Evolutionary conservation across 1,140 invertebrate genomes (phyloP).

Genomic region (Hesperophylax magnus): DNA sequence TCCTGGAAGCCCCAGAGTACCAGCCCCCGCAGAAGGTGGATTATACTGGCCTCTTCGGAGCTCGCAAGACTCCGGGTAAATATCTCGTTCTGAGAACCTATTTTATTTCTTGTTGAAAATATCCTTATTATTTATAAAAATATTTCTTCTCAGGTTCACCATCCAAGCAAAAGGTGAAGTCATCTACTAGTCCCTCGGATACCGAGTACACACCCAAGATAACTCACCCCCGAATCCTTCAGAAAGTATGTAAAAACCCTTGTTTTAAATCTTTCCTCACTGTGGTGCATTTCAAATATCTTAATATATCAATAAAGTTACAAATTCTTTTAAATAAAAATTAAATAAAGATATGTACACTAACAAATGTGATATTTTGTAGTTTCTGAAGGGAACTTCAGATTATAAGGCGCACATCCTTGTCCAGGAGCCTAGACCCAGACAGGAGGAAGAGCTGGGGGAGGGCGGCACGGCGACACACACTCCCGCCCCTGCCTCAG

Average conservation of each 20-base stretch:
- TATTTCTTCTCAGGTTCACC: conserved; percentile 13
- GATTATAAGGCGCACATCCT: conserved; percentile 77
- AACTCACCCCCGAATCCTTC: conserved; percentile 64
- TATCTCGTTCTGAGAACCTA: too few relatives aligned
- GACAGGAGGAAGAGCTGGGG: conserved; percentile 53
- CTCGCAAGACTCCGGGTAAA: conserved; percentile 57
- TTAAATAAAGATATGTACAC: neutral
- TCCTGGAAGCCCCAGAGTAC: conserved; percentile 75
- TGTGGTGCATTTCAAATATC: neutral
- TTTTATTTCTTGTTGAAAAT: neutral
- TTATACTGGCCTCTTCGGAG: conserved; percentile 72
- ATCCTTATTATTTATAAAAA: neutral
- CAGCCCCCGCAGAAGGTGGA: conserved; percentile 69
- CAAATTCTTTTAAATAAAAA: conserved; percentile 15
- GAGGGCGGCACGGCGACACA: conserved; percentile 52
- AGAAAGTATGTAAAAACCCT: conserved; percentile 41
- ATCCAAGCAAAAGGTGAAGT: conserved; percentile 34
- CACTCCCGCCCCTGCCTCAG: conserved; percentile 57
- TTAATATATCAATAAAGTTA: neutral
- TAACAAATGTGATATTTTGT: conserved; percentile 56
- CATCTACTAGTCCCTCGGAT: neutral
- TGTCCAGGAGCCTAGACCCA: conserved; percentile 64
- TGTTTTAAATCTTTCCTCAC: neutral
- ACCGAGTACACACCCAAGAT: conserved; percentile 60
- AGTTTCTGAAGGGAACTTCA: conserved; percentile 67